Evolutionary conservation across 2,888 invertebrate species (phyloP), one percentile per base, ranked within the genome.

Genomic region (Drosophila sordidapex): DNA sequence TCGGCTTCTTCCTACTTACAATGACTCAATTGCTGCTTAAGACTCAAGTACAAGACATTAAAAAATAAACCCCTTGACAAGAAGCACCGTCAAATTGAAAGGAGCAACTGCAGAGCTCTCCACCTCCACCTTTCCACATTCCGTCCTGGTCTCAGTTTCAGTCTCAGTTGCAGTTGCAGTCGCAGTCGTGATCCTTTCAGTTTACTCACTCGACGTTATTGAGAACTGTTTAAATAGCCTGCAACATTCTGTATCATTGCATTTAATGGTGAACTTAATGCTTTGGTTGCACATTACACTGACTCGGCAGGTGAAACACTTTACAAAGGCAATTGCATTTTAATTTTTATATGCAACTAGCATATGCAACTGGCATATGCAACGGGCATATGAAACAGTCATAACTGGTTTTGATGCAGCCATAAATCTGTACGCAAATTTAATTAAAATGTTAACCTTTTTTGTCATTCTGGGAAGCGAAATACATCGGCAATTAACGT

Each of bases 221-320:
- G 88, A 88, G 76, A 74, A 54, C 64, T 57, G 63, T 81, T 84
- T 88, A 88, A 86, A 74, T 83, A 67, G 78, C 57, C 6, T 40
- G 57, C 65, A 74, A 74, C 64, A 29, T 60, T 40, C 56, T 57
- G 36, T 58, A 54, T 36, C 67, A 70, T 74, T 76, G 64, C 72
- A 59, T 67, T 85, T 82, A 74, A 82, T 76, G 66, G 35, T 46
- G 64, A 62, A 52, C 58, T 25, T 46, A 25, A 46, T 64, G 51
- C 52, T 25, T 48, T n/a, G 79, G 54, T 48, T 46, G 15, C 25
- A 15, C 25, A 25, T 25, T 46, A 1, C 4, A 15, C 46, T 2
- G 25, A 25, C 46, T 18, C 52, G n/a, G 59, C 59, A 51, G 18
- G 48, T 52, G 58, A 54, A 70, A 29, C 53, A 10, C 40, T 1